Percentiles rank a stretch among this genome's conserved stretches.
phyloP scores from a whole-genome alignment of 1,140 invertebrate species.

The Bombus sibiricus region DNA sequence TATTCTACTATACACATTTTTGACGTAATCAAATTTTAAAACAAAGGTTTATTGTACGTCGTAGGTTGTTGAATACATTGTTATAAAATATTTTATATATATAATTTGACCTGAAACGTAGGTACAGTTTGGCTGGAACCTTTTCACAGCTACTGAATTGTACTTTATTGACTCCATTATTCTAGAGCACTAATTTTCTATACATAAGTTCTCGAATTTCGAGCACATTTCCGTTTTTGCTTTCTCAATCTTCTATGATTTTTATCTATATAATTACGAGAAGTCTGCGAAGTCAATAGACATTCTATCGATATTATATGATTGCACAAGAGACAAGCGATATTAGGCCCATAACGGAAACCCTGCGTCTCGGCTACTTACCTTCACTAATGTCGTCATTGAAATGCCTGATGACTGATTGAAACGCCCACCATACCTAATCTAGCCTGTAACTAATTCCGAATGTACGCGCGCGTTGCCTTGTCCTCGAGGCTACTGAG shows the following conservation, averaged over 20 bases:
- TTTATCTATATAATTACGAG: background rate
- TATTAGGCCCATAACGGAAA: constrained; percentile 43
- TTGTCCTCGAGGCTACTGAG: constrained; percentile 4
- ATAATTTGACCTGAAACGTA: background rate
- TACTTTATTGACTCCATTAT: background rate
- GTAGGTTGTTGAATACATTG: background rate
- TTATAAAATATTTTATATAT: background rate
- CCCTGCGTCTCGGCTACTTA: constrained; percentile 66
- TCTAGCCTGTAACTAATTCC: constrained; percentile 47
- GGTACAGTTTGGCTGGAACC: background rate
- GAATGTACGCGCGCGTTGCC: constrained; percentile 24
- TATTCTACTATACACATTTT: too few relatives aligned
- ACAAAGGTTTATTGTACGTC: background rate
- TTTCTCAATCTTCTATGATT: background rate
- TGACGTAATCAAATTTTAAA: background rate
- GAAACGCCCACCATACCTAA: constrained; percentile 51
- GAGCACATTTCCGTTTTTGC: background rate
- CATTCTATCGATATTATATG: background rate
- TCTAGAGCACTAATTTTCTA: background rate
- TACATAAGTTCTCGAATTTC: background rate
- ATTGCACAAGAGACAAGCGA: constrained; percentile 31
- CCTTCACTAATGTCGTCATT: constrained; percentile 71
- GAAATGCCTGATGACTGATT: constrained; percentile 64
- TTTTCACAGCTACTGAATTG: background rate
- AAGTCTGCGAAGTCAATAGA: background rate